Percentiles rank a stretch among this genome's conserved stretches.
phyloP scores from a whole-genome alignment of 1,140 invertebrate genomes.

The Drosophila chauvacae region DNA sequence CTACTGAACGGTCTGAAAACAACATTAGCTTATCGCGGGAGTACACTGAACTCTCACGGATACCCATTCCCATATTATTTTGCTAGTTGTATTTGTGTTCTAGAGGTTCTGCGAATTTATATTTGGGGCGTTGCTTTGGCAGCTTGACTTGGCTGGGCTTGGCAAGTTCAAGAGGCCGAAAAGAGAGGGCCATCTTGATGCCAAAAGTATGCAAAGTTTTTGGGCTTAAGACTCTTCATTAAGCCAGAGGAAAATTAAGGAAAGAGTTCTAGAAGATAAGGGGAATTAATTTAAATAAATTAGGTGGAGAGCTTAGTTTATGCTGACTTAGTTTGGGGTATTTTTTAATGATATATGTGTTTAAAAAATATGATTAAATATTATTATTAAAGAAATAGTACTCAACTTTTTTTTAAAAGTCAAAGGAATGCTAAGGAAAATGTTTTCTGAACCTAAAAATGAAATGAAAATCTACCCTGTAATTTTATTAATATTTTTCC shows the following conservation, averaged over 20 bases:
- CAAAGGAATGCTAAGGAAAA: too few species aligned
- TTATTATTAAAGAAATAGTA: neutral
- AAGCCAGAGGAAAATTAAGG: neutral
- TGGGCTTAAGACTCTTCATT: constrained; percentile 6
- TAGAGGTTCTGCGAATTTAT: constrained; percentile 25
- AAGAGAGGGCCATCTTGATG: constrained; percentile 15
- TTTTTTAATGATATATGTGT: neutral
- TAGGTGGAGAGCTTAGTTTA: neutral
- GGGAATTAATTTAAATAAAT: neutral
- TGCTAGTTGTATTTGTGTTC: constrained; percentile 8
- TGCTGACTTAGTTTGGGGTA: neutral
- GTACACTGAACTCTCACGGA: constrained; percentile 69
- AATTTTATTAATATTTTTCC: neutral
- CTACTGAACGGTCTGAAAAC: constrained; percentile 46
- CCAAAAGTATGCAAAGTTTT: constrained; percentile 68
- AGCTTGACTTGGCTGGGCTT: neutral
- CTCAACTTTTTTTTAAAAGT: too few species aligned
- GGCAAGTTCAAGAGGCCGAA: constrained; percentile 47
- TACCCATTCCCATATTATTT: constrained; percentile 7
- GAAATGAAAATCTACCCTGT: neutral
- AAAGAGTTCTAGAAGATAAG: neutral
- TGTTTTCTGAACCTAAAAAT: too few species aligned
- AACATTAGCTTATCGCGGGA: constrained; percentile 71
- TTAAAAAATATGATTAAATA: neutral
- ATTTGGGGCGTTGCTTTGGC: constrained; percentile 67